Percentiles rank a stretch among this genome's conserved stretches.
These are phyloP conservation scores for Sciurus carolinensis DNA, from an alignment of 2,797 vertebrate species.

Conservation along the genomic window DNA sequence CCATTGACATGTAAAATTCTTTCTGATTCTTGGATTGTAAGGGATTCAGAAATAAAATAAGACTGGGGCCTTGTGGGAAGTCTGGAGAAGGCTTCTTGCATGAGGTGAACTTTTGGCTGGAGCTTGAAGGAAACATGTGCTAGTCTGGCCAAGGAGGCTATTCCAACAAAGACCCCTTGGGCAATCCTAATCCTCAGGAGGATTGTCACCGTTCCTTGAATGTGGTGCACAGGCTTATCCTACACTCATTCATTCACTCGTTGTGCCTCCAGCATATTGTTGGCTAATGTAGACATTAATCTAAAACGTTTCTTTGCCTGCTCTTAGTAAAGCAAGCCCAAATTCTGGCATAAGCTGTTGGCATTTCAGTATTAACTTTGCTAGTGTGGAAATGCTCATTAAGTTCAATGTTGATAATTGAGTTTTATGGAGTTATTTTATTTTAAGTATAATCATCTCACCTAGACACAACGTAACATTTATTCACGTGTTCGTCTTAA, in stretches of 20 bases:
- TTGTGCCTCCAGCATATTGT: not conserved
- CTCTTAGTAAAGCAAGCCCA: conserved; percentile 60
- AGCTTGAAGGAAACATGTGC: not conserved
- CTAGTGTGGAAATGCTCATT: conserved; percentile 70
- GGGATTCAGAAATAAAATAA: conserved; percentile 6
- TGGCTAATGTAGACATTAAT: not conserved
- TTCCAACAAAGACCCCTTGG: not conserved
- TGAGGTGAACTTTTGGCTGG: not conserved
- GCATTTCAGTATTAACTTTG: conserved; percentile 74
- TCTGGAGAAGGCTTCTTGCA: not conserved
- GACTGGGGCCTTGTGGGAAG: not conserved
- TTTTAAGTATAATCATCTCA: conserved; percentile 80
- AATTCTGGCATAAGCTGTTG: conserved; percentile 66
- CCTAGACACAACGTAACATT: conserved; percentile 81
- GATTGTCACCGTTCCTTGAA: not conserved
- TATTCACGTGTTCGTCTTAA: conserved; percentile 69
- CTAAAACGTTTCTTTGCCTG: conserved; percentile 38
- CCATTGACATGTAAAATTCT: not conserved
- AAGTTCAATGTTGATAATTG: conserved; percentile 78
- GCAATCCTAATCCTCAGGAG: not conserved
- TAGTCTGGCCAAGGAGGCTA: not conserved
- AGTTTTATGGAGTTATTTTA: conserved; percentile 83
- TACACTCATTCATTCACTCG: not conserved
- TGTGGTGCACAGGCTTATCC: not conserved
- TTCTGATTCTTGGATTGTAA: conserved; percentile 34